Evolutionary conservation across 2,888 invertebrate genomes (phyloP), one percentile per base, ranked within the genome.

Genomic region (Hirtodrosophila histrioides): DNA sequence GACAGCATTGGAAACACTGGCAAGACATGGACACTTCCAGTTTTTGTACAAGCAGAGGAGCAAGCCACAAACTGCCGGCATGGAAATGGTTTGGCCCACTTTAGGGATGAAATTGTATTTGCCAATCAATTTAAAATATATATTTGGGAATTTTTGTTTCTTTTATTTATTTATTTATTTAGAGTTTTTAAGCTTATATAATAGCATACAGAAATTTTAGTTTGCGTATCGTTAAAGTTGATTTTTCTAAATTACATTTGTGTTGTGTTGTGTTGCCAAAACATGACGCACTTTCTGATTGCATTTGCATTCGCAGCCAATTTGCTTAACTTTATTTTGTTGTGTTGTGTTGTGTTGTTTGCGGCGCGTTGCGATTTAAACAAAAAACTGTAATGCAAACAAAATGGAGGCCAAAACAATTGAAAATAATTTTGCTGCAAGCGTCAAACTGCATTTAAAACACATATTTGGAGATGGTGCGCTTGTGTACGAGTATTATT

Each of bases 191-290:
- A 82, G 70, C 88, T 87, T 85, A 87, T 46, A 87, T 64, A 85
- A 69, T 75, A 87, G 74, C 82, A 87, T 85, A 85, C 60, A 85
- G 73, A 87, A 86, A 79, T 82, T 76, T 64, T 75, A 70, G 66
- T 73, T 84, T 72, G 58, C 63, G 71, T 71, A 67, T 74, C 75
- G 62, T 72, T 75, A 67, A 72, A 63, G 68, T 81, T 75, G 82
- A 82, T 85, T 83, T 83, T 68, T 69, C 86, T 87, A 83, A 87
- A 83, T 82, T 85, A 83, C 86, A 83, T 69, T 87, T 81, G 69
- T 81, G 57, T 72, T 78, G 69, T 81, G 57, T 72, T 78, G 65
- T 64, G n/a, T 48, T 73, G 72, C 66, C 79, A 74, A 76, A 86
- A 76, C 62, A 74, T 73, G 80, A 78, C 60, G 78, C 64, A 68